phyloP scores from a whole-genome alignment of 1,140 invertebrate species.

The Euura lappo region DNA sequence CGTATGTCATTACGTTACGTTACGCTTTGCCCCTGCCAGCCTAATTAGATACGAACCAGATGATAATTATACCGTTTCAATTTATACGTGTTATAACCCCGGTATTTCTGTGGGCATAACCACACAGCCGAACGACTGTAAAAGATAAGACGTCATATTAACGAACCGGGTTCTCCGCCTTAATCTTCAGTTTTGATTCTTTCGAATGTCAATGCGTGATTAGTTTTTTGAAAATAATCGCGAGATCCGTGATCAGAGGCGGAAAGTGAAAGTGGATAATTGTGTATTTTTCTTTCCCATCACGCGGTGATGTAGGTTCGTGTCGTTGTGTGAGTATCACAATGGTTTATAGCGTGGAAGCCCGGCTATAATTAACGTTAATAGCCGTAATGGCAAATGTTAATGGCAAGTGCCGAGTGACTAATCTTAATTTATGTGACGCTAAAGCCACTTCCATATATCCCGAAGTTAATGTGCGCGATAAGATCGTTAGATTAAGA shows the following conservation, averaged over 20 bases:
- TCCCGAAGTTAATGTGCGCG: slow-evolving; percentile 40
- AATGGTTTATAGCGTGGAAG: slow-evolving; percentile 34
- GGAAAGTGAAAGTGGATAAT: too few species aligned
- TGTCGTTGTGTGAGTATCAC: slow-evolving; percentile 23
- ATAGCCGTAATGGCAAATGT: slow-evolving; percentile 49
- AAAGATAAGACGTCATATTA: too few species aligned
- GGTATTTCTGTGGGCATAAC: neutral
- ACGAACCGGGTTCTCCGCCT: too few species aligned
- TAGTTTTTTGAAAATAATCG: too few species aligned
- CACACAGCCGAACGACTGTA: too few species aligned
- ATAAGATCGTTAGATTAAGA: slow-evolving; percentile 51
- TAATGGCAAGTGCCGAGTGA: slow-evolving; percentile 50
- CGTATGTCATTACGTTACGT: slow-evolving; percentile 16
- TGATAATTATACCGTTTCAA: slow-evolving; percentile 14
- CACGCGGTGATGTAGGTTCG: neutral
- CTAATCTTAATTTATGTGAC: slow-evolving; percentile 51
- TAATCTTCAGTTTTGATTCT: too few species aligned
- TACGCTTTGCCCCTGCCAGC: slow-evolving; percentile 12
- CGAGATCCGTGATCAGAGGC: too few species aligned
- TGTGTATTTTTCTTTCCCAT: too few species aligned
- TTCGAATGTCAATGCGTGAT: too few species aligned
- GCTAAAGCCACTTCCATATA: slow-evolving; percentile 46
- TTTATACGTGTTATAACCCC: neutral
- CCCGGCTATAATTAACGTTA: slow-evolving; percentile 45
- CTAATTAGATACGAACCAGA: slow-evolving; percentile 13